Evolutionary conservation across 53 echinoderm and acorn worm species (phyloP).

Genomic region (Mesocentrotus franciscanus): DNA sequence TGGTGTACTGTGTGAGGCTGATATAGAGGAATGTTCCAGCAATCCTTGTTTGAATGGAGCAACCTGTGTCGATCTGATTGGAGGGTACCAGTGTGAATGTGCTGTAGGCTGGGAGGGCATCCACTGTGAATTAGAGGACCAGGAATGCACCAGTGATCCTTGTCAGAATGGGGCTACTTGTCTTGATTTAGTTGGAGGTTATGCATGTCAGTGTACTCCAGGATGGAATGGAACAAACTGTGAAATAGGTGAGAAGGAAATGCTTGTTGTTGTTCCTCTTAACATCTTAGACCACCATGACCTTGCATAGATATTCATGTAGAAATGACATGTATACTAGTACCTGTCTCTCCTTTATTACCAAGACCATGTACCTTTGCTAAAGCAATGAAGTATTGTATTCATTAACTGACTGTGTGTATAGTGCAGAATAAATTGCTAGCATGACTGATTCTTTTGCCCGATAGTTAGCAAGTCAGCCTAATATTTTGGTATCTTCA

Average conservation of each 20-base stretch:
- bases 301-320: neutral
- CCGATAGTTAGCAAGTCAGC: too few relatives aligned
- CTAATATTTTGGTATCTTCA: too few relatives aligned
- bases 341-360: neutral
- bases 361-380: neutral
- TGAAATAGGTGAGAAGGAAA: conserved; percentile 61
- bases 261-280: neutral
- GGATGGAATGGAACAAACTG: conserved; percentile 72
- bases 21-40: conserved; percentile 66
- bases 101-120: conserved; percentile 70
- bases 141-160: conserved; percentile 60
- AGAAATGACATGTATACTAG: too few relatives aligned
- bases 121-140: conserved; percentile 68
- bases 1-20: conserved; percentile 57
- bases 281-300: neutral
- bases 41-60: conserved; percentile 77
- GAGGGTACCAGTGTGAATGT: conserved; percentile 72
- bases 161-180: conserved; percentile 75
- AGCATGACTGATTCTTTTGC: too few relatives aligned
- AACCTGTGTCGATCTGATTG: conserved; percentile 71
- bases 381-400: neutral
- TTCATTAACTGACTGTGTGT: too few relatives aligned
- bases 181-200: conserved; percentile 61
- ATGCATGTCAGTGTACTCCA: conserved; percentile 61
- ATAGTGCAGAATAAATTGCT: too few relatives aligned